Evolutionary conservation across 2,888 invertebrate genomes (phyloP), one percentile per base, ranked within the genome.

Genomic region (Cephonodes hylas): DNA sequence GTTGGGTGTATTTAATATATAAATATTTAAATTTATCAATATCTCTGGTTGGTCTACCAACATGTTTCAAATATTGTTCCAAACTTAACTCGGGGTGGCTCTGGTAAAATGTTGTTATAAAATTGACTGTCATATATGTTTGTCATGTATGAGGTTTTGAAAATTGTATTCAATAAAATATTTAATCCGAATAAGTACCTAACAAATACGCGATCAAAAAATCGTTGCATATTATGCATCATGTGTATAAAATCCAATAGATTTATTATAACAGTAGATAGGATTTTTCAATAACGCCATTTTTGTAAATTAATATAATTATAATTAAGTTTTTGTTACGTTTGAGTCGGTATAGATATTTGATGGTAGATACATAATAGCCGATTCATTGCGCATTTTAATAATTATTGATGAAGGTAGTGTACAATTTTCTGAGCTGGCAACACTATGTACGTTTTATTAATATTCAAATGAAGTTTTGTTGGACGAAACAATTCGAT

Each of bases 261-360:
- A 61, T 31, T 56, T 58, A 59, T 48, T 25, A 25, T 46, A 27
- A 20, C 65, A 53, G 67, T 86, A 86, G 86, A 83, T 87, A 87
- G 86, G 80, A 74, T 79, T 83, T 85, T 75, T 81, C 76, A 79
- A 83, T 72, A 69, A 76, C 61, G 71, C 71, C 72, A 75, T 80
- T 85, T 81, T 87, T 86, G 77, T 84, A 86, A 74, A 62, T 74
- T 75, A 73, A 74, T 73, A 63, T 46, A 63, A 53, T 60, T 73
- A 63, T 46, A 63, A 53, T 60, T 59, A 59, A 38, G 60, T 48
- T 42, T 62, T 59, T 53, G 59, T 58, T 62, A 42, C 13, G 53
- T 62, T 60, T 63, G 64, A 42, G 27, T 53, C 53, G 23, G 42
- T 42, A 53, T 60, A 53, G 42, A 53, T 53, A 64, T 66, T 59